phyloP scores from a whole-genome alignment of 2,797 vertebrate genomes.

The Ara ararauna region DNA sequence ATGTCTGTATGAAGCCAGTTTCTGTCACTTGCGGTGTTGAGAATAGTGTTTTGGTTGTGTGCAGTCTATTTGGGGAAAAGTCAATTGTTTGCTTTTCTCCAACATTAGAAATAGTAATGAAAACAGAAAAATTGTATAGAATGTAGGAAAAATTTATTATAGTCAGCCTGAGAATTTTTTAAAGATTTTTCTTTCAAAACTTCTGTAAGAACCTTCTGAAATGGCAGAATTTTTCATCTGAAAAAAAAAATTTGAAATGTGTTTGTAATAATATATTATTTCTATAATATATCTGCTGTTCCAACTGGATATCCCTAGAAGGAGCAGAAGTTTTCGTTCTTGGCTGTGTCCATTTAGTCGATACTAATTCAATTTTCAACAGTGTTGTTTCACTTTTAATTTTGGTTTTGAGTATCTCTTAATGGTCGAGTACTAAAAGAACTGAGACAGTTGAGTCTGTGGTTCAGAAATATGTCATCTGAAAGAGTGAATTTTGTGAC shows the following conservation, averaged over 20 bases:
- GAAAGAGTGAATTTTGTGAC: not conserved
- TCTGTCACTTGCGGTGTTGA: not conserved
- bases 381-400: not conserved
- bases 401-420: not conserved
- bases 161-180: not conserved
- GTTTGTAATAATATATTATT: not conserved
- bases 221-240: not conserved
- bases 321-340: not conserved
- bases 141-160: not conserved
- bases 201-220: not conserved
- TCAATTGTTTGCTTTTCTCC: not conserved
- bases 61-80: not conserved
- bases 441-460: not conserved
- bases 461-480: not conserved
- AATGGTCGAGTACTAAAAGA: not conserved
- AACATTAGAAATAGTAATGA: not conserved
- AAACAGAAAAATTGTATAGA: not conserved
- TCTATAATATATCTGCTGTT: not conserved
- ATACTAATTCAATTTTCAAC: not conserved
- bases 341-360: not conserved
- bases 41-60: not conserved
- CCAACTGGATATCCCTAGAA: not conserved
- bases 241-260: not conserved
- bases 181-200: not conserved
- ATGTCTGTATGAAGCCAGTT: not conserved